phyloP scores from a whole-genome alignment of 2,797 vertebrate genomes.

The Meriones psammophilus region DNA sequence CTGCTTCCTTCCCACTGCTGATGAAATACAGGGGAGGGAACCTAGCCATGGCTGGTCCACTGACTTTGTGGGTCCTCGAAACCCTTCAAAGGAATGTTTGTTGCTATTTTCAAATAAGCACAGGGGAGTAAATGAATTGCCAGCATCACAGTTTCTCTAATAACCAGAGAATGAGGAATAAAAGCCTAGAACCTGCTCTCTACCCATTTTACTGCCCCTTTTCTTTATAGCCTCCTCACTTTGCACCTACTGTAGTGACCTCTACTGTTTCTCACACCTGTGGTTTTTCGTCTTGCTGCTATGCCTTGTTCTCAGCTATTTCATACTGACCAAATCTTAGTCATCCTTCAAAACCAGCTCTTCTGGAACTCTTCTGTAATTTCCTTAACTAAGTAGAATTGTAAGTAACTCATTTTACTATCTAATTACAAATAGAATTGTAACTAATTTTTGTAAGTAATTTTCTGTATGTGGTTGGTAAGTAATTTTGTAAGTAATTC shows the following conservation, averaged over 20 bases:
- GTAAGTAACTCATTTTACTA: too few relatives aligned
- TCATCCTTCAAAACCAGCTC: not conserved
- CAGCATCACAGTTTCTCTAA: not conserved
- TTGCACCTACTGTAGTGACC: not conserved
- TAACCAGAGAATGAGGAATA: not conserved
- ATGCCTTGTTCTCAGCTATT: not conserved
- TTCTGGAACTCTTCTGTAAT: not conserved
- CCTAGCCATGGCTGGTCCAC: not conserved
- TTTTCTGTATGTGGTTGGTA: too few relatives aligned
- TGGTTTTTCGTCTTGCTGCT: not conserved
- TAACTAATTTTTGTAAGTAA: too few relatives aligned
- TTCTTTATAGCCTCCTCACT: not conserved
- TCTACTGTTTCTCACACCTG: not conserved
- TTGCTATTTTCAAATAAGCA: not conserved
- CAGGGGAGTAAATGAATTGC: not conserved
- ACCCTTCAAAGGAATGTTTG: not conserved
- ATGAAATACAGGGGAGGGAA: not conserved
- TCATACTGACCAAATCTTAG: slow-evolving; percentile 3
- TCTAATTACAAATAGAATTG: too few relatives aligned
- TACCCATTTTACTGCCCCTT: not conserved
- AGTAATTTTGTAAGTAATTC: too few relatives aligned
- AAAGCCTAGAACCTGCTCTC: not conserved
- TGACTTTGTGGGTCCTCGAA: not conserved
- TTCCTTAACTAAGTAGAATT: not conserved
- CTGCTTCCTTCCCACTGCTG: not conserved